Evolutionary conservation across 2,888 invertebrate species (phyloP).

Genomic region (Drosophila phalerata): DNA sequence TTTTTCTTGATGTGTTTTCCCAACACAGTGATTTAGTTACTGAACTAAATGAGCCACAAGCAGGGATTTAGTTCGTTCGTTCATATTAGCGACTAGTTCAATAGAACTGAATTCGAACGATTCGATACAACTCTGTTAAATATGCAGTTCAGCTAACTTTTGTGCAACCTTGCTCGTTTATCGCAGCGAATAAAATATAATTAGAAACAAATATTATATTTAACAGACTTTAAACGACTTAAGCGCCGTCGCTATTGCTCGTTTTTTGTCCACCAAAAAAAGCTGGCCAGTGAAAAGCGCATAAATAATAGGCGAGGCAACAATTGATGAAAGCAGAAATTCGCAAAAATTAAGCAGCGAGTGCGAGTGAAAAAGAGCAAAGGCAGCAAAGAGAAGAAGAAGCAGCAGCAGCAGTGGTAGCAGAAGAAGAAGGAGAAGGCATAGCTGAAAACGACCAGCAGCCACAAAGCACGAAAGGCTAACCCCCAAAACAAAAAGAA

Average conservation of each 20-base stretch:
- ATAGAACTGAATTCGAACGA: no score
- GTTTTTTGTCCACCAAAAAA: conserved; percentile 49
- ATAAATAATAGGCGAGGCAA: conserved; percentile 54
- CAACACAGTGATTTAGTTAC: no score
- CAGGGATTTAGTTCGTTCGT: no score
- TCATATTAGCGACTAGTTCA: no score
- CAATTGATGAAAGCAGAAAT: conserved; percentile 62
- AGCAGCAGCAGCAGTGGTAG: no score
- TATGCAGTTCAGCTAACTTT: conserved; percentile 63
- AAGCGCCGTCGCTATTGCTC: conserved; percentile 48
- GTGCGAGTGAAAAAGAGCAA: conserved; percentile 62
- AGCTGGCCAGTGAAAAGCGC: conserved; percentile 48
- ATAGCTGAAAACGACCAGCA: conserved; percentile 63
- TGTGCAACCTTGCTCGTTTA: conserved; percentile 64
- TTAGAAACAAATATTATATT: conserved; percentile 62
- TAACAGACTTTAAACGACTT: conserved; percentile 52
- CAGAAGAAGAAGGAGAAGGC: conserved; percentile 44
- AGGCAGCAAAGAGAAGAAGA: conserved; percentile 44
- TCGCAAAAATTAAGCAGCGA: conserved; percentile 60
- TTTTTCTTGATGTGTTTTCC: no score
- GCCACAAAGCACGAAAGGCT: conserved; percentile 72
- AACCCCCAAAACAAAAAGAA: conserved; percentile 59
- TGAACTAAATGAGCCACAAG: no score
- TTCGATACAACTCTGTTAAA: no score
- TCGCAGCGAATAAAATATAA: conserved; percentile 68